A percentile compares a stretch with the other conserved stretches of the same genome.
Conservation (phyloP, 2,113 vertebrate genomes). For the Nicator chloris region DNA sequence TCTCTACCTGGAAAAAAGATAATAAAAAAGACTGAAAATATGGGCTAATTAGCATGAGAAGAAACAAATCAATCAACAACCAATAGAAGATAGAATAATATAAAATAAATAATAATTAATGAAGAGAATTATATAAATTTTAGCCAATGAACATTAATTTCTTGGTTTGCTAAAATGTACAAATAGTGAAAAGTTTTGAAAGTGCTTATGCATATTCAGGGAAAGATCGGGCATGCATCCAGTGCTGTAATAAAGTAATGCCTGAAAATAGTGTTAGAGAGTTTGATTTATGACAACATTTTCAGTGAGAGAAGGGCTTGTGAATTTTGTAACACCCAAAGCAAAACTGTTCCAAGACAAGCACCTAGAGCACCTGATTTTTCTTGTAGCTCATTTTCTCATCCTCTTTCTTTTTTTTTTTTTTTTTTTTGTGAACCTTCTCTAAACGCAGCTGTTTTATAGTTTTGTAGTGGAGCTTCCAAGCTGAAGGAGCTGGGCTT, state of each 20-base stretch:
- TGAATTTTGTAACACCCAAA: not conserved
- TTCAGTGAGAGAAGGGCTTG: not conserved
- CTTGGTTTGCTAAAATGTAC: not conserved
- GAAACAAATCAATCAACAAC: not conserved
- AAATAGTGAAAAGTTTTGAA: not conserved
- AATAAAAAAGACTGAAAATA: not conserved
- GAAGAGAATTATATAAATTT: not conserved
- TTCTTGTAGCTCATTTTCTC: not conserved
- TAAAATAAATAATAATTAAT: not conserved
- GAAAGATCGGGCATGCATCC: rapidly evolving
- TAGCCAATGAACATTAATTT: not conserved
- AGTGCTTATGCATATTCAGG: not conserved
- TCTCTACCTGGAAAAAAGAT: not conserved
- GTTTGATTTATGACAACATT: not conserved
- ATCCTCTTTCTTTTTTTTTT: not conserved
- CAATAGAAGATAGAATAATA: not conserved
- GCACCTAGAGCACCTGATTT: not conserved
- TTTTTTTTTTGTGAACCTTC: not conserved
- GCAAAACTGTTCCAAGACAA: not conserved
- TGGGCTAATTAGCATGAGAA: not conserved
- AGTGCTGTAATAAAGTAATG: not conserved
- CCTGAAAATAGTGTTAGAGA: not conserved
- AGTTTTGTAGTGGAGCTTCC: not conserved
- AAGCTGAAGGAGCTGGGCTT: not conserved
- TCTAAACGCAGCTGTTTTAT: not conserved